Base-by-base conservation (phyloP, 1,140 invertebrate species). In the Bombus sibiricus region DNA sequence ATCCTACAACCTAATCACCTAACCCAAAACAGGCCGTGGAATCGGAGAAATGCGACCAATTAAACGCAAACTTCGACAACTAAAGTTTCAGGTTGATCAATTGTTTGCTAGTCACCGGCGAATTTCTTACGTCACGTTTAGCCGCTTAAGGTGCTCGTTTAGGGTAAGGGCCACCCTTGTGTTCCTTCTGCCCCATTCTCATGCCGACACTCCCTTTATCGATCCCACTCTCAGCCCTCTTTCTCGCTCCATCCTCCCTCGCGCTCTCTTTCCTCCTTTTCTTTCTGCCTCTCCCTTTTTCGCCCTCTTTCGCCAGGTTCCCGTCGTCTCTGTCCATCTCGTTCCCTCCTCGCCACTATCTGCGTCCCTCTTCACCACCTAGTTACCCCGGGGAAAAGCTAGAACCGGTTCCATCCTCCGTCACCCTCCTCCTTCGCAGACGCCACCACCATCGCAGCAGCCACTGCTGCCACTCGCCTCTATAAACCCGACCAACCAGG, bases 191-290 rank as follows among this genome's bases (percentile, higher is more conserved):
- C 87, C 90, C 90, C 87, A 92, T 92, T 92, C 88, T 92, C 88
- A 72, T 91, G 91, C 93, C 93, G 94, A 95, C 94, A 94, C 94
- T 94, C 94, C 94, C 94, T 95, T 94, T 95, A 95, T 95, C 93
- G 94, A 95, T 95, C 92, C 88, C 87, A 87, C 87, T 88, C 83
- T 68, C 79, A n/a, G 12, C n/a, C 39, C 34, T 22, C 68, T 79
- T 81, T 72, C 83, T 6, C 86, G 87, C 88, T 88, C 88, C 81
- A 75, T 77, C 88, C 90, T 85, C 77, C 81, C 86, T 87, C 82
- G 64, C 79, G 34, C 25, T 59, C 57, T 59, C 57, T 59, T 28
- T 59, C 57, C 57, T 59, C 57, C 25, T 28, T 59, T 28, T 22
- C n/a, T 39, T 37, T 28, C 64, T 80, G 80, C 71, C 83, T 9